phyloP scores from a whole-genome alignment of 2,888 invertebrate species.

The Nomada fabriciana region DNA sequence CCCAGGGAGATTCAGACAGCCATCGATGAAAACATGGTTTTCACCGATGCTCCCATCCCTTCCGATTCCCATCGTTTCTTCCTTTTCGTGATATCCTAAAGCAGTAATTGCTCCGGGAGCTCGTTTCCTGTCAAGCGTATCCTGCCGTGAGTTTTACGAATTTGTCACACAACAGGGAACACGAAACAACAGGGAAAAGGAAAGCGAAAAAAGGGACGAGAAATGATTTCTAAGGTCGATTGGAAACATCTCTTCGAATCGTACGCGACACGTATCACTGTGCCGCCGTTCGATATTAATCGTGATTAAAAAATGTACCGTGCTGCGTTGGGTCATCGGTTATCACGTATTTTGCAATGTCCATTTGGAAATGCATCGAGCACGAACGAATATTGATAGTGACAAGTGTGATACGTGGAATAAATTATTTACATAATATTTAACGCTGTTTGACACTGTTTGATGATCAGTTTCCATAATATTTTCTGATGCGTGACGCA shows the following conservation, averaged over 20 bases:
- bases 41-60: conserved; percentile 27
- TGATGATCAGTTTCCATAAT: too few relatives aligned
- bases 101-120: conserved; percentile 58
- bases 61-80: conserved; percentile 37
- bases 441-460: too few relatives aligned
- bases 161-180: conserved; percentile 33
- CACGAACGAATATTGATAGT: too few relatives aligned
- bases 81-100: conserved; percentile 39
- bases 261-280: not conserved
- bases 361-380: too few relatives aligned
- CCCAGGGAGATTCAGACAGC: conserved; percentile 19
- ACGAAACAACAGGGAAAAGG: not conserved
- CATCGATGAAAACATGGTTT: conserved; percentile 43
- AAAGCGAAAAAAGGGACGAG: not conserved
- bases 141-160: conserved; percentile 50
- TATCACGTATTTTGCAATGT: not conserved
- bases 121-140: conserved; percentile 39
- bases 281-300: not conserved
- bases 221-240: conserved; percentile 18
- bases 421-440: too few relatives aligned
- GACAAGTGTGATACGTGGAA: too few relatives aligned
- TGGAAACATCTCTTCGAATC: conserved; percentile 19
- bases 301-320: not conserved
- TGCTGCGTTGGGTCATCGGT: not conserved
- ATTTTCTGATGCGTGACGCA: too few relatives aligned